Conservation (phyloP, 2,888 invertebrate genomes). For the Hypena proboscidalis region DNA sequence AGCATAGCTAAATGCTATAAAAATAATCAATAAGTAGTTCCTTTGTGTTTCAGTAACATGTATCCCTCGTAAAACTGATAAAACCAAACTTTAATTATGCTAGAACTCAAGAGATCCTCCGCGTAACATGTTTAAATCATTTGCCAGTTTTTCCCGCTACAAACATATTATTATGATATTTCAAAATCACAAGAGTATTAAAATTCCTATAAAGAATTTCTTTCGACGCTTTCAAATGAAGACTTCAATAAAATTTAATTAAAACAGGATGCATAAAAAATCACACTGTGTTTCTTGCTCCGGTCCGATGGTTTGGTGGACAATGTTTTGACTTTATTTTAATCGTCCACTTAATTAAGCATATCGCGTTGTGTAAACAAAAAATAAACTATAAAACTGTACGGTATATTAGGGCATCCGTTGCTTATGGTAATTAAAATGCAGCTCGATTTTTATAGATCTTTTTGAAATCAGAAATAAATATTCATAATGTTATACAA, state of each 20-base stretch:
- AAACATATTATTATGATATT: too few relatives aligned
- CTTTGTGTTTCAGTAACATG: too few relatives aligned
- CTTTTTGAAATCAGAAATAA: slow-evolving; percentile 5
- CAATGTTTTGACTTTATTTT: slow-evolving; percentile 52
- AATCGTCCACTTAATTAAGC: slow-evolving; percentile 66
- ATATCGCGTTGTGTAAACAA: slow-evolving; percentile 60
- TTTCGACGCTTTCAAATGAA: slow-evolving; percentile 15
- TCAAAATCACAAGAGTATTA: background rate
- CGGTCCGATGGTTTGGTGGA: slow-evolving; percentile 52
- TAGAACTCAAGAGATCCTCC: too few relatives aligned
- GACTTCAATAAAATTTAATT: slow-evolving; percentile 41
- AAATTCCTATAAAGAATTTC: background rate
- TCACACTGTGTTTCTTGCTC: slow-evolving; percentile 47
- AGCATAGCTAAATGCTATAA: too few relatives aligned
- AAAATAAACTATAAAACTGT: slow-evolving; percentile 39
- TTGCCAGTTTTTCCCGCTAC: too few relatives aligned
- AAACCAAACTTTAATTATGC: too few relatives aligned
- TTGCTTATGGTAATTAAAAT: slow-evolving; percentile 44
- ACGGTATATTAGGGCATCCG: slow-evolving; percentile 47
- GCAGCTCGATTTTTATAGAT: slow-evolving; percentile 19
- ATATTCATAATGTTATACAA: background rate
- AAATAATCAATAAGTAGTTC: too few relatives aligned
- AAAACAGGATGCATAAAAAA: slow-evolving; percentile 47
- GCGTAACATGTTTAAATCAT: too few relatives aligned
- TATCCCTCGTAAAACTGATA: too few relatives aligned